Conservation (phyloP, 2,113 vertebrate species). For the Pomatorhinus ruficollis region DNA sequence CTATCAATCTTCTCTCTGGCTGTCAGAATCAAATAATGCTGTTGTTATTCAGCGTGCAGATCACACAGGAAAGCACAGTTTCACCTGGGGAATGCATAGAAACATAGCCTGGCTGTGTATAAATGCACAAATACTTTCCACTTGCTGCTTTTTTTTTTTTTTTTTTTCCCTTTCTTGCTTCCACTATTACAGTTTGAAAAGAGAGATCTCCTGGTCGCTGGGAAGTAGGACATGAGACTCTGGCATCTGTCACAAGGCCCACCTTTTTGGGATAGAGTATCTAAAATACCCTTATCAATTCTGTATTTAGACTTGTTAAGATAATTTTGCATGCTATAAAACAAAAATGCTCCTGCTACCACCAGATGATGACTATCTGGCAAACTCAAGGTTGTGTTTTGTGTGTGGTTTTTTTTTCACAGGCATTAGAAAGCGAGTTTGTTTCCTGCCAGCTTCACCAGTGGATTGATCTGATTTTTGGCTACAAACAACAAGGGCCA, state of each 20-base stretch:
- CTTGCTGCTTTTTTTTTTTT: neutral
- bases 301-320: neutral
- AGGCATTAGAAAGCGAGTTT: slow-evolving; percentile 98
- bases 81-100: neutral
- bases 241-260: neutral
- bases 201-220: neutral
- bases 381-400: neutral
- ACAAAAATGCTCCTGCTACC: neutral
- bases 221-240: neutral
- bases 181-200: neutral
- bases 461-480: slow-evolving; percentile 98
- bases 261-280: neutral
- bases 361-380: neutral
- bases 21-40: neutral
- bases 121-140: neutral
- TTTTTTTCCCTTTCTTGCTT: neutral
- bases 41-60: neutral
- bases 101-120: neutral
- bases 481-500: slow-evolving; percentile 97
- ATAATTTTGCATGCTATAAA: neutral
- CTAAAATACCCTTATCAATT: neutral
- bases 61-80: neutral
- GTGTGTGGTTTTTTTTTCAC: neutral
- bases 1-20: neutral
- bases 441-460: slow-evolving; percentile 99